Evolutionary conservation across 1,140 invertebrate genomes (phyloP).

Genomic region (Drosophila prosaltans): DNA sequence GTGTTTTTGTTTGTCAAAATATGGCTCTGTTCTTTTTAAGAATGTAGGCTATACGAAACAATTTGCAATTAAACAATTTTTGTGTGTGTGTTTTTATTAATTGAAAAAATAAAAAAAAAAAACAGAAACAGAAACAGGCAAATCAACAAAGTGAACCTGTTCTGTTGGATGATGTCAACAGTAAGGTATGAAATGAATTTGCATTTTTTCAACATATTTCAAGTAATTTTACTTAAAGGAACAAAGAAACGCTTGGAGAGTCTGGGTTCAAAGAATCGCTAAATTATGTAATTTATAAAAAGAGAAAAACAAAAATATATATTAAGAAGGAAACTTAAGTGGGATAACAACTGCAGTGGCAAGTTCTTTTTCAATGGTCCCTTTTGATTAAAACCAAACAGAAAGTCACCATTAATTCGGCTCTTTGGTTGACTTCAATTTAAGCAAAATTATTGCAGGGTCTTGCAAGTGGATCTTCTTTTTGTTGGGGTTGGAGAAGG

Average conservation of each 20-base stretch:
- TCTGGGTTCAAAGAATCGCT: conserved; percentile 30
- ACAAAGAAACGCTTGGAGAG: conserved; percentile 34
- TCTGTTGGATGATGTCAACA: conserved; percentile 47
- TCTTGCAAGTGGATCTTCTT: conserved; percentile 48
- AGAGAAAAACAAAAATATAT: background rate
- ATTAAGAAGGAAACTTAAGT: conserved; percentile 40
- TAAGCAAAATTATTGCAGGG: conserved; percentile 63
- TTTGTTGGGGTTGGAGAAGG: background rate
- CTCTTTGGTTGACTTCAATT: conserved; percentile 47
- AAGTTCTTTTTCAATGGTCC: conserved; percentile 43
- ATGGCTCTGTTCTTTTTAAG: conserved; percentile 26
- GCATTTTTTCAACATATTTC: conserved; percentile 35
- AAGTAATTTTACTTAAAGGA: conserved; percentile 15
- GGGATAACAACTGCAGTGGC: conserved; percentile 28
- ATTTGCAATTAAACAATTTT: conserved; percentile 58
- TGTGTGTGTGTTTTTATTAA: background rate
- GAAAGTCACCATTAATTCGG: conserved; percentile 45
- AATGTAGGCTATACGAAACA: conserved; percentile 32
- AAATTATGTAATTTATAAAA: conserved; percentile 71
- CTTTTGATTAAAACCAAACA: conserved; percentile 63
- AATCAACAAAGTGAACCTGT: conserved; percentile 46
- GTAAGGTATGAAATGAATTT: conserved; percentile 43
- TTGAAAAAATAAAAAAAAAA: conserved; percentile 26
- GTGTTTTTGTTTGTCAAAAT: conserved; percentile 5
- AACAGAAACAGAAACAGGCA: conserved; percentile 9